Percentiles rank a stretch among this genome's conserved stretches.
Conservation (phyloP, 2,888 invertebrate genomes). For the Heliconius ethilla region DNA sequence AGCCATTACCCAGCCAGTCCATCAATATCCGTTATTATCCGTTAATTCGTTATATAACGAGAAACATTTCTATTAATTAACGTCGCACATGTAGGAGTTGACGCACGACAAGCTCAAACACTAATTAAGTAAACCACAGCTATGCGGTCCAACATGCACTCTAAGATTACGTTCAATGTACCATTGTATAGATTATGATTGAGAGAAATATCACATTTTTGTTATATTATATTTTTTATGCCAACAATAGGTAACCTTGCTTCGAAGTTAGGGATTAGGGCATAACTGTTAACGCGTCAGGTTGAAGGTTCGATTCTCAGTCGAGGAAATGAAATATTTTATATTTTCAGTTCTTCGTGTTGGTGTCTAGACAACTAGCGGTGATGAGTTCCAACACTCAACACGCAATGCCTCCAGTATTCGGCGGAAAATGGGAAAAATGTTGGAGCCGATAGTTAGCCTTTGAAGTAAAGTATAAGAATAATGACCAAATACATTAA, state of each 20-base stretch:
- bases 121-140: constrained; percentile 23
- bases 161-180: constrained; percentile 10
- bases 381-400: too few species aligned
- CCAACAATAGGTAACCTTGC: fast-evolving
- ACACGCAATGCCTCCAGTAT: too few species aligned
- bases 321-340: too few species aligned
- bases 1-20: not conserved
- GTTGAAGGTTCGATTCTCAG: too few species aligned
- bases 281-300: too few species aligned
- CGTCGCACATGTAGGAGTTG: constrained; percentile 17
- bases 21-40: not conserved
- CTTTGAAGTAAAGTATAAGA: too few species aligned
- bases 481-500: too few species aligned
- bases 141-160: not conserved
- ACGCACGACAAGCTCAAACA: constrained; percentile 25
- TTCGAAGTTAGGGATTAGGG: too few species aligned
- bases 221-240: too few species aligned
- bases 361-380: too few species aligned
- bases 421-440: too few species aligned
- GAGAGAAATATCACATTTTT: not conserved
- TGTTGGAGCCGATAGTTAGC: fast-evolving
- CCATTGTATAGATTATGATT: not conserved
- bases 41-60: constrained; percentile 9
- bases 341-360: too few species aligned
- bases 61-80: constrained; percentile 27